Conservation (phyloP, 2,888 invertebrate genomes). For the Emmelina monodactyla region DNA sequence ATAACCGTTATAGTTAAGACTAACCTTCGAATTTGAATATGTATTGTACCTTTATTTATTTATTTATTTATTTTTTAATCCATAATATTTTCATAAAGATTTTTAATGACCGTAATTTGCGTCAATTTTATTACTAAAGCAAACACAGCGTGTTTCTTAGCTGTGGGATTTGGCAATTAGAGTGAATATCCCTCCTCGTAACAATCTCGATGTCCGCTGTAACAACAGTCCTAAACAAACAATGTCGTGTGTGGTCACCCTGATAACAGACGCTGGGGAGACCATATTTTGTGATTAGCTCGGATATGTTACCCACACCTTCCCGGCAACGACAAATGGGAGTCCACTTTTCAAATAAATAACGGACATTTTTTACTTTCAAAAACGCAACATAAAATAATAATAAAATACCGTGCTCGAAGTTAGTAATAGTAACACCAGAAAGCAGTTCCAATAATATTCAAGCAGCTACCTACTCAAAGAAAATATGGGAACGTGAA, state of each 20-base stretch:
- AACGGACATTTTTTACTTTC: too few species aligned
- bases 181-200: conserved; percentile 30
- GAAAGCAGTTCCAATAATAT: too few species aligned
- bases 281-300: conserved; percentile 43
- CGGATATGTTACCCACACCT: too few species aligned
- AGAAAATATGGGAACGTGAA: conserved; percentile 9
- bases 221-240: conserved; percentile 58
- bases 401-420: too few species aligned
- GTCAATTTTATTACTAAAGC: conserved; percentile 7
- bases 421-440: too few species aligned
- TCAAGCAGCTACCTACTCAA: too few species aligned
- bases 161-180: conserved; percentile 39
- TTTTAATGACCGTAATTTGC: not conserved
- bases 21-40: too few species aligned
- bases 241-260: conserved; percentile 43
- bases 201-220: conserved; percentile 49
- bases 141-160: not conserved
- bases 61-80: not conserved
- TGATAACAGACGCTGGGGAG: conserved; percentile 46
- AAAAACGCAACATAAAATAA: too few species aligned
- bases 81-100: not conserved
- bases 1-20: too few species aligned
- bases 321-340: too few species aligned
- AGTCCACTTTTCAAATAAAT: too few species aligned
- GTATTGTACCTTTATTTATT: not conserved